These are phyloP conservation scores for Rhea americana DNA, from an alignment of 2,113 vertebrate species.

Conservation along the genomic window DNA sequence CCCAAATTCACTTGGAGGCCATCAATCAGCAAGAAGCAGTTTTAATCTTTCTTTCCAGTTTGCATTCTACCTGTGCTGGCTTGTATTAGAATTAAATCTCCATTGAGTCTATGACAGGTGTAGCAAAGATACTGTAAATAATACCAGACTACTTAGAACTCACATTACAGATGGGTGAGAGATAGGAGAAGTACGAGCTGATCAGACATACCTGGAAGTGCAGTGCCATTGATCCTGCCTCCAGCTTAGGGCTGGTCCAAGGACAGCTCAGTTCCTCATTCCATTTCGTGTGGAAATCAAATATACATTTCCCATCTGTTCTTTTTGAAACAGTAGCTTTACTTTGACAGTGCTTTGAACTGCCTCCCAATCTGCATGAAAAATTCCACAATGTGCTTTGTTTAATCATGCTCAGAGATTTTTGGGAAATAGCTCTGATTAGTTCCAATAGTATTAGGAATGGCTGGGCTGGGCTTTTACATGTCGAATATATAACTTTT, in stretches of 20 bases:
- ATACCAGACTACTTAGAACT: constrained; percentile 46
- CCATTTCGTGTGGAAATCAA: constrained; percentile 22
- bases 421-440: constrained; percentile 45
- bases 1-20: background rate
- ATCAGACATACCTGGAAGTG: constrained; percentile 48
- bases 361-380: constrained; percentile 25
- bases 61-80: constrained; percentile 59
- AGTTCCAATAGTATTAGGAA: constrained; percentile 53
- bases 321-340: constrained; percentile 55
- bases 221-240: constrained; percentile 5
- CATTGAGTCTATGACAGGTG: constrained; percentile 50
- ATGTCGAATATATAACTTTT: constrained; percentile 32
- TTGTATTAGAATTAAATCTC: constrained; percentile 52
- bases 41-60: constrained; percentile 49
- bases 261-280: constrained; percentile 45
- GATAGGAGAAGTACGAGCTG: background rate
- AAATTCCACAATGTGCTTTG: constrained; percentile 24
- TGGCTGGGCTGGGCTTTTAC: constrained; percentile 3
- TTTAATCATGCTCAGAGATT: constrained; percentile 61
- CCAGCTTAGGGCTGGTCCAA: constrained; percentile 19
- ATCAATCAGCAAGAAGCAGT: constrained; percentile 23
- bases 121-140: constrained; percentile 51
- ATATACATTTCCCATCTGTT: constrained; percentile 52
- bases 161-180: constrained; percentile 33
- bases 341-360: constrained; percentile 57